phyloP scores from a whole-genome alignment of 2,113 vertebrate species.

The Burhinus oedicnemus region DNA sequence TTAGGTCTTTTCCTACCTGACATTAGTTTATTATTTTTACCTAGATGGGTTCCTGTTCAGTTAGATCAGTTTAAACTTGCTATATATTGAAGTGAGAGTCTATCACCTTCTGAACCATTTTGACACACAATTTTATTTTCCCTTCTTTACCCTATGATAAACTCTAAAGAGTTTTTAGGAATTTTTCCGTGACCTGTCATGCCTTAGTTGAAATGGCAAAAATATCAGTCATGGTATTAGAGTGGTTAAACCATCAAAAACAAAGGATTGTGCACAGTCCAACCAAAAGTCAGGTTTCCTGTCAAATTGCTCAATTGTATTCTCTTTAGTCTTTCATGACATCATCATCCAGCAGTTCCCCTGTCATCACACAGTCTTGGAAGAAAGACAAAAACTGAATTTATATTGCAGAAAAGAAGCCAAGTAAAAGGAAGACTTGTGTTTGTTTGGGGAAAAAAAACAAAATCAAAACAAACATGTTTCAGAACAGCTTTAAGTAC shows the following conservation, averaged over 20 bases:
- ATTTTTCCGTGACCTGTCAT: not conserved
- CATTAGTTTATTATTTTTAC: not conserved
- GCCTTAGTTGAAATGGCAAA: not conserved
- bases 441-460: not conserved
- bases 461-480: not conserved
- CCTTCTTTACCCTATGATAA: not conserved
- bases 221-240: not conserved
- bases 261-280: constrained; percentile 4
- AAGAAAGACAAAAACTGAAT: constrained; percentile 8
- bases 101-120: not conserved
- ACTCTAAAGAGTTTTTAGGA: not conserved
- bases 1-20: not conserved
- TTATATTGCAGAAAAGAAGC: not conserved
- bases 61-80: not conserved
- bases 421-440: not conserved
- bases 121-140: not conserved
- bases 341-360: constrained; percentile 28
- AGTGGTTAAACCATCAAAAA: not conserved
- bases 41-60: not conserved
- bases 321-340: constrained; percentile 43
- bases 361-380: constrained; percentile 34
- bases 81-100: not conserved
- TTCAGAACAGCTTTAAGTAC: not conserved
- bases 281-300: constrained; percentile 53
- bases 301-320: constrained; percentile 62